phyloP scores from a whole-genome alignment of 2,888 invertebrate species.

The Mesochorus sp. region DNA sequence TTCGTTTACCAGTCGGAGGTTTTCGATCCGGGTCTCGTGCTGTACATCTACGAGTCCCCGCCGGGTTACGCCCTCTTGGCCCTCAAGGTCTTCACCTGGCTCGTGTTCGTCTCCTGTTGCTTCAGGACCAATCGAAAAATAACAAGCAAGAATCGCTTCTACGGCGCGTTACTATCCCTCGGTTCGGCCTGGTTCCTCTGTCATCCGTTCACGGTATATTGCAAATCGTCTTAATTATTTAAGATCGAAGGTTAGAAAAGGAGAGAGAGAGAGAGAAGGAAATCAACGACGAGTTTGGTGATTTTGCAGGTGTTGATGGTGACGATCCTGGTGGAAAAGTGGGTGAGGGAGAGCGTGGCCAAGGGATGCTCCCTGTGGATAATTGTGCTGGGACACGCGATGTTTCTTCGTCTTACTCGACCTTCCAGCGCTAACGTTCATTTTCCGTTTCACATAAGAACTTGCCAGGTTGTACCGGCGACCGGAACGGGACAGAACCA shows the following conservation, averaged over 20 bases:
- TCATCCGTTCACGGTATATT: constrained; percentile 75
- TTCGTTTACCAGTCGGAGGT: constrained; percentile 92
- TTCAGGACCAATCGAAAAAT: constrained; percentile 79
- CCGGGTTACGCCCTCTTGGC: constrained; percentile 93
- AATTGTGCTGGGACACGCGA: constrained; percentile 74
- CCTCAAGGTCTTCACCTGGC: constrained; percentile 90
- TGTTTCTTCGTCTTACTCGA: constrained; percentile 76
- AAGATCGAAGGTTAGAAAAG: no score
- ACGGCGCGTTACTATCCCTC: constrained; percentile 74
- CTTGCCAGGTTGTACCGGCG: constrained; percentile 76
- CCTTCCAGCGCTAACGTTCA: constrained; percentile 74
- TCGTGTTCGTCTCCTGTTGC: constrained; percentile 86
- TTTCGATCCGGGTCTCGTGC: constrained; percentile 95
- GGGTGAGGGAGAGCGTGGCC: constrained; percentile 90
- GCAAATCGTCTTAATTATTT: not conserved
- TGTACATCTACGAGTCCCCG: constrained; percentile 95
- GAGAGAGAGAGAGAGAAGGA: no score
- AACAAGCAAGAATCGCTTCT: constrained; percentile 73
- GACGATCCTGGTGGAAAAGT: constrained; percentile 86
- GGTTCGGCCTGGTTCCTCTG: constrained; percentile 78
- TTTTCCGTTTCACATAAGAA: constrained; percentile 79
- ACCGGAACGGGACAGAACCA: constrained; percentile 73
- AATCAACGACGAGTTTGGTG: no score
- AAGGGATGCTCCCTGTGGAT: constrained; percentile 76
- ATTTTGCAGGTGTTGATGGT: constrained; percentile 88